These are phyloP conservation scores for Cecidostiba fungosa DNA, from an alignment of 2,888 invertebrate species.

Conservation along the genomic window DNA sequence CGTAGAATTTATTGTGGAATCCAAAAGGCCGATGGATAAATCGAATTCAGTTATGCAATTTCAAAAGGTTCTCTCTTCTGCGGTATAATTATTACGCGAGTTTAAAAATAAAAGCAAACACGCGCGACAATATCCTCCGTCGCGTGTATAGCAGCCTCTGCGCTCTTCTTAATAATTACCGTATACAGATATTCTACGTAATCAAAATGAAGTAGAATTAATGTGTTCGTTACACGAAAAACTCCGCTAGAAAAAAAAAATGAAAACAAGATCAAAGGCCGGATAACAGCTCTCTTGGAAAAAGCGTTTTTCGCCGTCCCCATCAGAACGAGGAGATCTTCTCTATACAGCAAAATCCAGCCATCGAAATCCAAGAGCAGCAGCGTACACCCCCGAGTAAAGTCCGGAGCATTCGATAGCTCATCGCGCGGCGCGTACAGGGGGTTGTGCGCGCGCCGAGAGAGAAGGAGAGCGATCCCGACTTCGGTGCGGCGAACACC, in stretches of 20 bases:
- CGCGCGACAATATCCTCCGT: too few species aligned
- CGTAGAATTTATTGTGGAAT: not conserved
- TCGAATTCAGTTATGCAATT: too few species aligned
- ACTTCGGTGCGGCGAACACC: conserved; percentile 64
- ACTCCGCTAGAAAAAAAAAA: too few species aligned
- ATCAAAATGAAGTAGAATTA: not conserved
- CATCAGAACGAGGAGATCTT: not conserved
- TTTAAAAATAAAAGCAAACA: too few species aligned
- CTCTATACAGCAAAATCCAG: not conserved
- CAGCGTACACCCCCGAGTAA: not conserved
- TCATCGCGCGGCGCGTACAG: conserved; percentile 64
- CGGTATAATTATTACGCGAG: too few species aligned
- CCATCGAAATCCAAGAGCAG: conserved; percentile 1
- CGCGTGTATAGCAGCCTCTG: too few species aligned
- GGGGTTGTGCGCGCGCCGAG: conserved; percentile 67
- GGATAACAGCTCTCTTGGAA: too few species aligned
- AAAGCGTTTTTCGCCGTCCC: not conserved
- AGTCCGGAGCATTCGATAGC: conserved; percentile 77
- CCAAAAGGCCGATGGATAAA: not conserved
- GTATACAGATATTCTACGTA: too few species aligned
- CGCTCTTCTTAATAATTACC: too few species aligned
- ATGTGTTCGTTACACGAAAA: not conserved
- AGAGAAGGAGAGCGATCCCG: conserved; percentile 60
- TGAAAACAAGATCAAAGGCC: too few species aligned
- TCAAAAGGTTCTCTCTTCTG: too few species aligned